Conservation (phyloP, 37 sponge, comb jelly and placozoan genomes). For the Ephydatia muelleri region DNA sequence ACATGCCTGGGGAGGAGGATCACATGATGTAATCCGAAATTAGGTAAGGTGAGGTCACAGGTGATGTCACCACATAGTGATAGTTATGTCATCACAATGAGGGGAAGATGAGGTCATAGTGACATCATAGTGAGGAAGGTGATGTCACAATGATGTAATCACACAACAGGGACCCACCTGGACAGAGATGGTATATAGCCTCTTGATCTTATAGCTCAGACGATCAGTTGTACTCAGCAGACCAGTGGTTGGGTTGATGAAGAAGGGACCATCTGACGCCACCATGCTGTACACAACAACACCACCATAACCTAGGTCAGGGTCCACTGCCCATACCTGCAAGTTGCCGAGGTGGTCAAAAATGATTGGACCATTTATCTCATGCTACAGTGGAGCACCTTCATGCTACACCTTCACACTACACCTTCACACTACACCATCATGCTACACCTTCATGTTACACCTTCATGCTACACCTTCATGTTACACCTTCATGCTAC, state of each 20-base stretch:
- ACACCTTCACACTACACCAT: no score
- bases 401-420: no score
- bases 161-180: neutral
- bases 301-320: conserved; percentile 22
- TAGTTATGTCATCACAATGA: no score
- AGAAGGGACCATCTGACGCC: conserved; percentile 13
- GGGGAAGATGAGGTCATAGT: no score
- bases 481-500: no score
- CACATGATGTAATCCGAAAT: neutral
- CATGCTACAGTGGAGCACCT: no score
- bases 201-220: neutral
- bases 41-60: neutral
- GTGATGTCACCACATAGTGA: no score
- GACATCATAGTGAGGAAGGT: no score
- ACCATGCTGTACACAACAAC: conserved; percentile 18
- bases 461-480: no score
- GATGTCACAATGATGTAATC: no score
- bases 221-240: neutral
- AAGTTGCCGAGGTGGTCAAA: neutral
- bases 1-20: no score
- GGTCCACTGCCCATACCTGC: conserved; percentile 32
- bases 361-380: neutral
- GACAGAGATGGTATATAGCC: neutral
- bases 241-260: conserved; percentile 47
- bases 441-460: no score